phyloP scores from a whole-genome alignment of 2,888 invertebrate species.

The Drosophila quinaria region DNA sequence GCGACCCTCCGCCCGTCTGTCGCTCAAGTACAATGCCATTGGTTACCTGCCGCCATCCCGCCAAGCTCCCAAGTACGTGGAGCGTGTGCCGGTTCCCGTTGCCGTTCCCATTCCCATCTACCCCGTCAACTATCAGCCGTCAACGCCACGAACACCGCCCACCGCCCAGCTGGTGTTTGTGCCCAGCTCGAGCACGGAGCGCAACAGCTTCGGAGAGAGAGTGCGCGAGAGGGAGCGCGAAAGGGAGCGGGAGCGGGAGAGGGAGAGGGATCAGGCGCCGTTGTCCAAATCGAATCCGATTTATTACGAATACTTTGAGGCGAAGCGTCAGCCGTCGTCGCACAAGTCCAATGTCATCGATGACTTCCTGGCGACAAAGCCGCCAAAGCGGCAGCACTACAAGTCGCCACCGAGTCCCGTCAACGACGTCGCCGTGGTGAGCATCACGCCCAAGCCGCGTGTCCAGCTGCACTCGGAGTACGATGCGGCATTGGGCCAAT shows the following conservation, averaged over 20 bases:
- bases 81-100: constrained; percentile 80
- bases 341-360: constrained; percentile 73
- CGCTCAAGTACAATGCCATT: constrained; percentile 69
- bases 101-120: constrained; percentile 82
- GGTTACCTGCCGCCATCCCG: constrained; percentile 87
- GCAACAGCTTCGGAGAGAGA: constrained; percentile 3
- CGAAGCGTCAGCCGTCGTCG: constrained; percentile 81
- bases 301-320: constrained; percentile 86
- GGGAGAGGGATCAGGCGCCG: constrained; percentile 51
- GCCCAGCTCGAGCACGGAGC: constrained; percentile 74
- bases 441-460: constrained; percentile 87
- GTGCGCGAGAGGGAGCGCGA: constrained; percentile 24
- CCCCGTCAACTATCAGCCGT: constrained; percentile 70
- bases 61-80: constrained; percentile 55
- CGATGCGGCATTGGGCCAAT: constrained; percentile 85
- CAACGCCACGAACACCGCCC: constrained; percentile 61
- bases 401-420: constrained; percentile 70
- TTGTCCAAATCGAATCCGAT: constrained; percentile 85
- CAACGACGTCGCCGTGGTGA: constrained; percentile 75
- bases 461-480: constrained; percentile 61
- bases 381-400: constrained; percentile 73
- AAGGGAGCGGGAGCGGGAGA: constrained; percentile 7
- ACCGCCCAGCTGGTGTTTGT: constrained; percentile 70
- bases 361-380: constrained; percentile 72
- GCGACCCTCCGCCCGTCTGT: constrained; percentile 69